These are phyloP conservation scores for Anolis sagrei DNA, from an alignment of 2,113 vertebrate species.

Conservation along the genomic window DNA sequence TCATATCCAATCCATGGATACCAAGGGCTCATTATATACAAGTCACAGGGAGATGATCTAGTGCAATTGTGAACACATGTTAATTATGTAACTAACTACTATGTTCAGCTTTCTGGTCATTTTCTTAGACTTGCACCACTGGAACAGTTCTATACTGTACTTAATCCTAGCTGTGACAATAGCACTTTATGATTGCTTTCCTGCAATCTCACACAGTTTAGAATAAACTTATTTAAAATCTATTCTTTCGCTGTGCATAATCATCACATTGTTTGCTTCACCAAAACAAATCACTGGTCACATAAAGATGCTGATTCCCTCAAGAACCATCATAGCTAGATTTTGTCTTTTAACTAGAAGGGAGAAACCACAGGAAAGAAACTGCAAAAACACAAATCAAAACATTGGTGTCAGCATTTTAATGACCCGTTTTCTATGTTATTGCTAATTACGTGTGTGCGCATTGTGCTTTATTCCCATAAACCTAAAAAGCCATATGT, in stretches of 20 bases:
- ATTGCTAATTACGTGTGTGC: not conserved
- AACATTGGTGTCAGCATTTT: constrained; percentile 2
- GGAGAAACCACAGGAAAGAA: not conserved
- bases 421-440: constrained; percentile 2
- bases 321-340: not conserved
- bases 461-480: not conserved
- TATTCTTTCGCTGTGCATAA: not conserved
- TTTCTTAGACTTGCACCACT: not conserved
- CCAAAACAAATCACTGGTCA: not conserved
- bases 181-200: not conserved
- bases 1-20: no score
- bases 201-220: not conserved
- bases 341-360: constrained; percentile 18
- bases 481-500: not conserved
- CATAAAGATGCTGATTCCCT: not conserved
- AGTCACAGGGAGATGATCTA: not conserved
- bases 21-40: no score
- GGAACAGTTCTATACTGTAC: not conserved
- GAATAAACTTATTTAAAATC: not conserved
- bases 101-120: not conserved
- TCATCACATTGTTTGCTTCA: not conserved
- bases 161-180: not conserved
- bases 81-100: not conserved
- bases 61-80: no score
- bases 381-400: not conserved